Conservation (phyloP, 2,888 invertebrate genomes). For the Pseudoips prasinana region DNA sequence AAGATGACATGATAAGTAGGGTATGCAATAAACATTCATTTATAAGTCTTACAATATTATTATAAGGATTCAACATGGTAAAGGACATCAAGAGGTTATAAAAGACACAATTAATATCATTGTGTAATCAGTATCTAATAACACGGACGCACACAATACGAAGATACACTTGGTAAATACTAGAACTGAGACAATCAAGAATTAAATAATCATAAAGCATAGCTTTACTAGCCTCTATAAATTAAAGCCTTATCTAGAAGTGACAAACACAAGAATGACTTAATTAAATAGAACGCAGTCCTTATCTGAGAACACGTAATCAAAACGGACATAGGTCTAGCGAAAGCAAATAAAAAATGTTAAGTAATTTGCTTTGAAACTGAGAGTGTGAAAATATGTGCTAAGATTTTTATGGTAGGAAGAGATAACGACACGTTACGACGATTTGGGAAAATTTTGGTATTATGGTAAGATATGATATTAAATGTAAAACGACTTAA, state of each 20-base stretch:
- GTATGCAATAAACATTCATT: slow-evolving; percentile 35
- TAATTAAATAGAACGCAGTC: slow-evolving; percentile 66
- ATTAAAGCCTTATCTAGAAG: slow-evolving; percentile 61
- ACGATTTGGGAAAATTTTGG: too few relatives aligned
- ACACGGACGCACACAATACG: slow-evolving; percentile 48
- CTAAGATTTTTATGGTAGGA: slow-evolving; percentile 7
- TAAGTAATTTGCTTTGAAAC: slow-evolving; percentile 22
- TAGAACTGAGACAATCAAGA: slow-evolving; percentile 55
- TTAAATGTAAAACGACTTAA: too few relatives aligned
- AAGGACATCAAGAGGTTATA: slow-evolving; percentile 52
- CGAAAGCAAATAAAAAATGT: slow-evolving; percentile 36
- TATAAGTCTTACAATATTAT: slow-evolving; percentile 39
- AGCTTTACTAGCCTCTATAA: slow-evolving; percentile 73
- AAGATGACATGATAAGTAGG: slow-evolving; percentile 19
- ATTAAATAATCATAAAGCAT: slow-evolving; percentile 72
- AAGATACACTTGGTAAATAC: slow-evolving; percentile 56
- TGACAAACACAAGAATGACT: slow-evolving; percentile 60
- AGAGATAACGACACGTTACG: slow-evolving; percentile 2
- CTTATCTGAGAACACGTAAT: slow-evolving; percentile 65
- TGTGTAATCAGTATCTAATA: slow-evolving; percentile 45
- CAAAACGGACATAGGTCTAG: slow-evolving; percentile 68
- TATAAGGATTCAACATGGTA: slow-evolving; percentile 38
- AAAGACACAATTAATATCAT: slow-evolving; percentile 38
- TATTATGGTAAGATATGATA: too few relatives aligned
- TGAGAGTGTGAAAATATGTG: slow-evolving; percentile 18